Evolutionary conservation across 2,113 vertebrate genomes (phyloP), one percentile per base, ranked within the genome.

Genomic region (Siniperca chuatsi): DNA sequence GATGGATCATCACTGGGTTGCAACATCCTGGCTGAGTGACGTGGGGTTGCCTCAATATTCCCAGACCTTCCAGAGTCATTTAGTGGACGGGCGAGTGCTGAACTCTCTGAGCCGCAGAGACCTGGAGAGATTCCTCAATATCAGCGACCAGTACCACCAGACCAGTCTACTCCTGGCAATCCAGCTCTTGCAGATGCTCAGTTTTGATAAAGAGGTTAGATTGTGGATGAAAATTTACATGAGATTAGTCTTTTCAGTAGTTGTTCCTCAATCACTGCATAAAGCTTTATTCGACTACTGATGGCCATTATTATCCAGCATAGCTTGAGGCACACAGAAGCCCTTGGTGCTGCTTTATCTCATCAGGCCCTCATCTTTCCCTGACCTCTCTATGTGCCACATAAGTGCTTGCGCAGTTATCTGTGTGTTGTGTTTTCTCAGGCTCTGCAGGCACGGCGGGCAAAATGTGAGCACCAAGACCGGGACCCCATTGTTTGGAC

Each of bases 1-100:
- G 65, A 90, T 97, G 95, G 97, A 97, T 92, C 97, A 97, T 86
- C 96, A 97, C 93, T 97, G 97, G 97, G 97, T 97, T 66, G 89
- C 96, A 20, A 96, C 96, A 35, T 96, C 96, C 1, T 97, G 97
- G 97, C 95, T 97, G 77, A 96, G 94, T 6, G 97, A 97, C 23
- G 95, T 97, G 20, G 96, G 96, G 1, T 94, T 97, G 78, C 94
- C 96, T 40, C 97, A 97, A 78, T 97, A 97, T 90, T 96, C 96
- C 20, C 97, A 97, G 90, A 95, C 93, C 74, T 97, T 97, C 91
- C 96, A 97, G 29, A 94, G 92, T 83, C 95, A 97, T 90, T 92
- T 97, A 55, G 95, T 97, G 8, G 97, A 97, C 0, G 97, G 97
- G 5, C 95, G 97, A 58, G 94, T 97, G 90, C 91, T 97, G 58